Conservation (phyloP, 2,888 invertebrate species). For the Ophion costatus region DNA sequence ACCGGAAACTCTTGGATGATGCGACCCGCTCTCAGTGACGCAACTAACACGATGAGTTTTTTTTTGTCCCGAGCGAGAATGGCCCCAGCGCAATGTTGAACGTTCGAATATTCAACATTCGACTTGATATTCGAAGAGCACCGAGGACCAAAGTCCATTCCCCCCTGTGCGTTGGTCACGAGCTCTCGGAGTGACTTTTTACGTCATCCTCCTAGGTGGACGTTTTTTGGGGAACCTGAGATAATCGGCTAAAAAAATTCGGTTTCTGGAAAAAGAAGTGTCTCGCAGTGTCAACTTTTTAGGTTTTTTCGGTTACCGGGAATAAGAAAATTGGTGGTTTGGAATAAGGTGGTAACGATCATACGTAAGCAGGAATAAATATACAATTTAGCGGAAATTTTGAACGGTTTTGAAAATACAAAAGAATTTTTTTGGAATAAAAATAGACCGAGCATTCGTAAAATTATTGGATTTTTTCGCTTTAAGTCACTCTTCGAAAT, state of each 20-base stretch:
- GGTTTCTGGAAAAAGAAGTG: background rate
- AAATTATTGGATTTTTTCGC: background rate
- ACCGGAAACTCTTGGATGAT: constrained; percentile 27
- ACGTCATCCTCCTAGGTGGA: background rate
- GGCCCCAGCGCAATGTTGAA: background rate
- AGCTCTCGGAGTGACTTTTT: background rate
- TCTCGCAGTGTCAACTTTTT: background rate
- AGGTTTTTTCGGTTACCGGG: background rate
- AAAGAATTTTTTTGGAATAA: background rate
- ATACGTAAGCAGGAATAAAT: background rate
- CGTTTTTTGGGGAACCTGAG: background rate
- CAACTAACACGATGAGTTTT: background rate
- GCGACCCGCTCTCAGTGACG: background rate
- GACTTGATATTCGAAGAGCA: background rate
- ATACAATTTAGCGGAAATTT: no score
- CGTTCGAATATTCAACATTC: background rate
- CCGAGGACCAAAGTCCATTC: background rate
- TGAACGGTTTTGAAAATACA: background rate
- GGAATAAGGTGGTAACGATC: no score
- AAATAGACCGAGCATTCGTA: background rate
- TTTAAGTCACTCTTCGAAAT: background rate
- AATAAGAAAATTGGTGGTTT: background rate
- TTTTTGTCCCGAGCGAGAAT: background rate
- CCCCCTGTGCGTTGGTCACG: background rate
- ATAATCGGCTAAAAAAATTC: background rate